phyloP scores from a whole-genome alignment of 1,140 invertebrate species.

The Saxidomus purpurata region DNA sequence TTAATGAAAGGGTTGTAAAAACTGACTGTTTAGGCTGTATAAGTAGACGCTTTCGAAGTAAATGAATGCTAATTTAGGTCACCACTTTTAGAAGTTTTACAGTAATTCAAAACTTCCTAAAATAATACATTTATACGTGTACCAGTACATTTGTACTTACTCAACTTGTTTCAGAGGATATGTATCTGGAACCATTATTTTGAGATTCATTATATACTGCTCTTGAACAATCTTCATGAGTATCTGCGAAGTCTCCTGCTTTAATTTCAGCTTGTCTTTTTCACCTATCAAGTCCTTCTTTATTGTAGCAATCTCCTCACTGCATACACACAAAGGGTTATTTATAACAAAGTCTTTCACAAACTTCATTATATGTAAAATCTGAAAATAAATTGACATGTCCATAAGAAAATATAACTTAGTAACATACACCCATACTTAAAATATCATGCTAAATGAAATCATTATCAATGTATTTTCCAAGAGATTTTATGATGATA shows the following conservation, averaged over 20 bases:
- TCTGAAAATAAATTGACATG: slow-evolving; percentile 81
- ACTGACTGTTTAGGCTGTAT: too few relatives aligned
- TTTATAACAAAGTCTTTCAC: slow-evolving; percentile 90
- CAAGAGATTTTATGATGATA: too few relatives aligned
- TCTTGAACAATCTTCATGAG: slow-evolving; percentile 88
- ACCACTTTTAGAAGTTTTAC: too few relatives aligned
- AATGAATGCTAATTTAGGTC: too few relatives aligned
- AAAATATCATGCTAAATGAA: too few relatives aligned
- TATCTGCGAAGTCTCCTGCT: slow-evolving; percentile 89
- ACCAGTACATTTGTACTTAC: slow-evolving; percentile 87
- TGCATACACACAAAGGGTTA: slow-evolving; percentile 91
- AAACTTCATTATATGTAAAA: slow-evolving; percentile 89
- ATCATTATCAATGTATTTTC: too few relatives aligned
- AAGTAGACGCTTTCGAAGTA: too few relatives aligned
- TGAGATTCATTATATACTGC: slow-evolving; percentile 89
- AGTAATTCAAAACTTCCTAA: too few relatives aligned
- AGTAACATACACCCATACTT: too few relatives aligned
- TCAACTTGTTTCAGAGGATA: slow-evolving; percentile 89
- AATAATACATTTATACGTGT: too few relatives aligned
- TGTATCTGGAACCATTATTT: slow-evolving; percentile 89
- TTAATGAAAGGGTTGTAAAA: too few relatives aligned
- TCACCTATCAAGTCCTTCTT: slow-evolving; percentile 87
- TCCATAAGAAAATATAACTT: too few relatives aligned
- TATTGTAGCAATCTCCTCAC: slow-evolving; percentile 91
- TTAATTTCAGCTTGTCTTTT: slow-evolving; percentile 90